These are phyloP conservation scores for Proteles cristata DNA, from an alignment of 2,113 vertebrate species.

Conservation along the genomic window DNA sequence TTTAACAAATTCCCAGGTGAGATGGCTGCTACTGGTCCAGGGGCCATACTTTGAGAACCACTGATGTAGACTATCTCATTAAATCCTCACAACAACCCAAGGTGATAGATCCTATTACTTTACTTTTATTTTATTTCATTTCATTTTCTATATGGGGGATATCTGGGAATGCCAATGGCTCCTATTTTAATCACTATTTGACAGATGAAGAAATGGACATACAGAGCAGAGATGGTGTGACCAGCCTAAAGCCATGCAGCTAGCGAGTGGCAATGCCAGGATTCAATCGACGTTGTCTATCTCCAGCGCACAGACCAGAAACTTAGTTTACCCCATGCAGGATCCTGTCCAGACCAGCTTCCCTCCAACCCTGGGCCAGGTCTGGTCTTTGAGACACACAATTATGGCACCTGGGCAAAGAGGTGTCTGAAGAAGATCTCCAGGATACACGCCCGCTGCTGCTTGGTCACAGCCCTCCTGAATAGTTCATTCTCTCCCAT, in stretches of 20 bases:
- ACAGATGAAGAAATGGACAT: neutral
- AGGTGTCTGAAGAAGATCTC: constrained; percentile 97
- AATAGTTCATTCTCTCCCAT: constrained; percentile 90
- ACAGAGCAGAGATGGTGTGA: neutral
- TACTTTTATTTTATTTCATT: too few relatives aligned
- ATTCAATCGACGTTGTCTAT: neutral
- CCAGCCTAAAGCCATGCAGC: neutral
- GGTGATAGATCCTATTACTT: neutral
- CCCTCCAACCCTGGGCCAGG: neutral
- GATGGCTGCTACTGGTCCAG: neutral
- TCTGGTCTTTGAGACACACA: neutral
- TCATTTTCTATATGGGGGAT: too few relatives aligned
- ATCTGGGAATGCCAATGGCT: too few relatives aligned
- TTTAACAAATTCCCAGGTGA: neutral
- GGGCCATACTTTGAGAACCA: neutral
- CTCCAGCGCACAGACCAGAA: neutral
- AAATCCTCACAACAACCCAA: neutral
- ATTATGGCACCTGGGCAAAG: constrained; percentile 91
- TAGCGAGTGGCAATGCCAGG: neutral
- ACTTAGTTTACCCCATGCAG: neutral
- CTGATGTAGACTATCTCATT: neutral
- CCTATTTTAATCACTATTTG: neutral
- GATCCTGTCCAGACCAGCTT: neutral
- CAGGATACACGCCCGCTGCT: constrained; percentile 92
- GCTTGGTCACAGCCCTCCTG: constrained; percentile 91